Base-by-base conservation (phyloP, 2,888 invertebrate genomes). In the Ditula angustiorana region DNA sequence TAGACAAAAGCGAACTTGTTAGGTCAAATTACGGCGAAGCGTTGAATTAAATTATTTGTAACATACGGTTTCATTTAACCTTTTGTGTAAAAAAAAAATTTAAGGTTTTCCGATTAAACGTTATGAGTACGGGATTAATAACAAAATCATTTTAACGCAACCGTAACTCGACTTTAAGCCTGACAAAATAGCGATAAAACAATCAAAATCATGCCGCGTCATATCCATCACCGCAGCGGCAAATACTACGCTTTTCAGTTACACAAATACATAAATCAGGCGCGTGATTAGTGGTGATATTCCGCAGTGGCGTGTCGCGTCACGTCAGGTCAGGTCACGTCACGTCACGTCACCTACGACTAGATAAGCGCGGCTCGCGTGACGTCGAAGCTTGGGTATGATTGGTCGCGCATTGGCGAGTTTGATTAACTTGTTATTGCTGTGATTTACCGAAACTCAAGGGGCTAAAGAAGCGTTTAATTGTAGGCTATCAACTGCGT, bases 191-290 rank as follows among this genome's bases (percentile, higher is more conserved):
- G 26, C 55, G 35, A 23, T 49, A 49, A 49, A 26, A 24, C 24
- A 47, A 49, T 49, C 24, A 26, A n/a, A 49, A 52, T 28, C 19
- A 30, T 21, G 21, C 21, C 37, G 53, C 37, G 53, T 41, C 55
- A 26, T 37, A 16, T 35, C 41, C 41, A 16, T 28, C 41, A 26
- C 55, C 37, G 7, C 53, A 35, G 16, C 26, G n/a, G 55, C 55
- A 41, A 53, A 53, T 19, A 56, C 24, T n/a, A 11, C 55, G 55
- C 37, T 56, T 56, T 56, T 56, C 55, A 52, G 24, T 35, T 53
- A 37, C 47, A 52, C 35, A 35, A 57, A 58, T 46, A 64, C 58
- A 53, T 58, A 50, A 63, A 64, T 64, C 58, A 30, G 13, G 37
- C 21, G 46, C 52, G 55, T 46, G 61, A 61, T 61, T 61, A 61